Evolutionary conservation across 2,888 invertebrate species (phyloP), one percentile per base, ranked within the genome.

Genomic region (Tineola bisselliella): DNA sequence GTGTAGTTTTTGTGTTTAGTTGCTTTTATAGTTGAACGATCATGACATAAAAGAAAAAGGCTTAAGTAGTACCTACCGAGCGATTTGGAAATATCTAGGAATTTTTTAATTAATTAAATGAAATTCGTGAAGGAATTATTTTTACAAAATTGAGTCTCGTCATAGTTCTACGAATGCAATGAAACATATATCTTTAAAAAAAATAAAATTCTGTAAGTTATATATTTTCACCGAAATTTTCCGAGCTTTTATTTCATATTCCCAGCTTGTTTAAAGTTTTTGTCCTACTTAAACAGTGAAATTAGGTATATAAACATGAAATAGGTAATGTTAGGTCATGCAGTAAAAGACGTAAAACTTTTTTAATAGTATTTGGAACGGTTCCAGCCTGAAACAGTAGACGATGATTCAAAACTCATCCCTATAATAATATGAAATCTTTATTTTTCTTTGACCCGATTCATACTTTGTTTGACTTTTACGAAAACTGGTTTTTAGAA

Each of bases 261-360:
- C 25, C 4, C 2, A 25, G 6, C 25, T 25, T 25, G 38, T 38
- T 10, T 38, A 38, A 38, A 38, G 38, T 38, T 38, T 6, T 25
- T 38, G 10, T 6, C 38, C 10, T n/a, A 38, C 38, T 38, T 38
- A 38, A 25, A 25, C n/a, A 6, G 38, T 38, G 10, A 38, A 38
- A 38, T 38, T 6, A 38, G 38, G 38, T n/a, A 38, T 38, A 38
- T 38, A 38, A 48, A 48, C 48, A 17, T 48, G 15, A 17, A 48
- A 48, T 48, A 48, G 48, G 48, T 48, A 56, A 56, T 30, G 10
- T 18, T 56, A 19, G 56, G 18, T 56, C 19, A 56, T 56, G 56
- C 54, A 56, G 63, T 60, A 66, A 70, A 48, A 48, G 56, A 56
- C 56, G 56, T 56, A 56, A 56, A 56, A 56, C 25, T 56, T 59